Evolutionary conservation across 2,797 vertebrate species (phyloP), one percentile per base, ranked within the genome.

Genomic region (Furcifer pardalis): DNA sequence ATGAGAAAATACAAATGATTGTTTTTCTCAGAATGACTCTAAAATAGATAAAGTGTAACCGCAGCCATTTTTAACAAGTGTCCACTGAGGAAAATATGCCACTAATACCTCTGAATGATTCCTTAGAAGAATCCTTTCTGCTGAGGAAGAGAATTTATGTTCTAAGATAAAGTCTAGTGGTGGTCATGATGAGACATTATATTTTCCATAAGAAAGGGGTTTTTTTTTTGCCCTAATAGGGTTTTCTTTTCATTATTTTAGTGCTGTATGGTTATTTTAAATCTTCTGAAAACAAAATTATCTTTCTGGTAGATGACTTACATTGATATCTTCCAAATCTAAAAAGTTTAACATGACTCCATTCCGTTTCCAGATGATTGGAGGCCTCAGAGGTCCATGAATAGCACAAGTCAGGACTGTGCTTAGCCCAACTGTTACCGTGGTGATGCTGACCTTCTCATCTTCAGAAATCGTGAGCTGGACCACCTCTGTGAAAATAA

Each of bases 271-370:
- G 74, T 1, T 25, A 1, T 0, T 7, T 5, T 60, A 21, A 13
- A 0, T 0, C 12, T 12, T 1, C 77, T 62, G 35, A 12, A 13
- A 21, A 35, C 44, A 75, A 21, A 8, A 4, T 0, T 27, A 1
- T 7, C 62, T 17, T 21, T 66, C 23, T 0, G 69, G 49, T 2
- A 72, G 3, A 66, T 19, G 30, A 96, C 98, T 96, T 94, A 99
- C 98, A 1, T 97, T 98, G 89, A 99, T 99, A 88, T 99, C 98
- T 94, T 99, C 98, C 89, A 99, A 92, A 90, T 98, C 97, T 85
- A 99, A 92, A 92, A 98, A 97, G 96, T 99, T 98, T 83, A 99
- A 94, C 69, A 96, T 86, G 84, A 99, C 91, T 37, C 98, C 97
- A 0, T 99, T 98, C 91, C 97, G 97, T 85, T 97, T 98, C 98